Evolutionary conservation across 2,888 invertebrate genomes (phyloP), one percentile per base, ranked within the genome.

Genomic region (Seira musarum): DNA sequence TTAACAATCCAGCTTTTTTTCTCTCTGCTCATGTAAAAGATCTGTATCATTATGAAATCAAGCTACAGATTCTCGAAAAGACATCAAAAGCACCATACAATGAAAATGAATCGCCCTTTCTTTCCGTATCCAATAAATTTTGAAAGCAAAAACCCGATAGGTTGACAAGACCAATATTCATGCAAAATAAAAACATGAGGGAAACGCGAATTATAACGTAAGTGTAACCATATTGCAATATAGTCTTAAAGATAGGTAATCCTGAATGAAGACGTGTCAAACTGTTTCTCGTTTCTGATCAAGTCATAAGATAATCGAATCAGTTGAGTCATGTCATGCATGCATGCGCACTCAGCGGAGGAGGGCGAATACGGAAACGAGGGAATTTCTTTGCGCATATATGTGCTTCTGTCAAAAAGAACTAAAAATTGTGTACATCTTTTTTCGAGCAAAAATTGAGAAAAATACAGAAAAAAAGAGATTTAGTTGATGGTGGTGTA

Each of bases 291-390:
- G 3, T 35, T 22, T 10, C 17, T 53, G 76, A 78, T 78, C 77
- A 70, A 78, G 61, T 60, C 66, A 61, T 17, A 63, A 65, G 77
- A 78, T 78, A 78, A 78, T 78, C 70, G 61, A 78, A 78, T 78
- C 77, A 70, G 71, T 78, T 65, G 77, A 78, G 77, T 78, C 77
- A 78, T 78, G 77, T 76, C 70, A 76, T 70, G 76, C 76, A 25
- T 75, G 68, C 75, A 78, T 78, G 70, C 71, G 17, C 49, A 46
- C 15, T 70, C 17, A 15, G 8, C 8, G 61, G 71, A 46, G 71
- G 61, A 63, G 71, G 71, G 46, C 63, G 35, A 63, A 22, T 35
- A 40, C 13, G 6, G 8, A n/a, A n/a, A n/a, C n/a, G n/a, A n/a
- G n/a, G n/a, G n/a, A n/a, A n/a, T n/a, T n/a, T n/a, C n/a, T n/a